Conservation (phyloP, 2,113 vertebrate genomes). For the Syngnathus floridae region DNA sequence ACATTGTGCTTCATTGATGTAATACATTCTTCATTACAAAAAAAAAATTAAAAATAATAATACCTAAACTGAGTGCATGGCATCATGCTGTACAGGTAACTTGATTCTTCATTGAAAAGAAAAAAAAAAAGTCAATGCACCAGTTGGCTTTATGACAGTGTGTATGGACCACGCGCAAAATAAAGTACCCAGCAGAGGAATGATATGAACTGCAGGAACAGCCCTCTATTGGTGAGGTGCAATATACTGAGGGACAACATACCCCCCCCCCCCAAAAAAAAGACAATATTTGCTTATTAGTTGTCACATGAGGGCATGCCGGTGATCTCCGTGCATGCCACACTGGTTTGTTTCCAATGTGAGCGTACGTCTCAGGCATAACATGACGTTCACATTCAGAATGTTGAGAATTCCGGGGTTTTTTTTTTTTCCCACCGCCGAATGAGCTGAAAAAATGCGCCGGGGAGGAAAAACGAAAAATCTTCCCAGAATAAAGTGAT, state of each 20-base stretch:
- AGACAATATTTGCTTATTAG: slow-evolving; percentile 26
- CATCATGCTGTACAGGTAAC: slow-evolving; percentile 64
- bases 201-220: slow-evolving; percentile 21
- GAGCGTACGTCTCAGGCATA: slow-evolving; percentile 62
- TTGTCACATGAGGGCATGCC: slow-evolving; percentile 30
- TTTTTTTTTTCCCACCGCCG: slow-evolving; percentile 25
- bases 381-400: slow-evolving; percentile 74
- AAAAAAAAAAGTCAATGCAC: slow-evolving; percentile 54
- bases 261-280: slow-evolving; percentile 5
- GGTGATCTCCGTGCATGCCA: slow-evolving; percentile 51
- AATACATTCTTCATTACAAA: slow-evolving; percentile 68
- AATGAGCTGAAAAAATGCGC: slow-evolving; percentile 51
- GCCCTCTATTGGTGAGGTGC: slow-evolving; percentile 7
- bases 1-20: slow-evolving; percentile 69
- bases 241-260: background rate
- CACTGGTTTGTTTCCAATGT: slow-evolving; percentile 37
- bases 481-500: slow-evolving; percentile 60
- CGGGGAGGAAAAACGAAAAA: slow-evolving; percentile 29
- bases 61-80: slow-evolving; percentile 21
- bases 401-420: slow-evolving; percentile 60
- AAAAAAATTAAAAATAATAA: slow-evolving; percentile 31
- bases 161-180: background rate
- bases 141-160: slow-evolving; percentile 28
- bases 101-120: slow-evolving; percentile 24
- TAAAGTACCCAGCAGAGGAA: slow-evolving; percentile 27